Conservation (phyloP, 2,888 invertebrate genomes). For the Antitype chi region DNA sequence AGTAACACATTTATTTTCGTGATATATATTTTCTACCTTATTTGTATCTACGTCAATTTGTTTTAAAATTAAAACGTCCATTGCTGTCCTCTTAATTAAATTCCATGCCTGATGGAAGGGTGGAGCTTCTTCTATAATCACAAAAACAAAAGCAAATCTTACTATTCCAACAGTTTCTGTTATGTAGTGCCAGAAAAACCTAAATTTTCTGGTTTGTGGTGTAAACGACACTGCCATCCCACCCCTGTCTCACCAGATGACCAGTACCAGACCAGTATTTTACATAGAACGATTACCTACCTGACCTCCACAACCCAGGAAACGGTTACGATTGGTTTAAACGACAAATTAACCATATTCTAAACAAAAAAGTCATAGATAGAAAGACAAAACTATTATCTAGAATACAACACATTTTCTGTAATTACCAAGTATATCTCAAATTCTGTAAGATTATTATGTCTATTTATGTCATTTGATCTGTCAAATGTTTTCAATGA, state of each 20-base stretch:
- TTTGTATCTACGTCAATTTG: conserved; percentile 5
- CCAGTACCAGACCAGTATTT: too few relatives aligned
- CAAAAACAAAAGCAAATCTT: neutral
- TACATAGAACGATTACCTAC: too few relatives aligned
- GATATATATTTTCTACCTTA: conserved; percentile 7
- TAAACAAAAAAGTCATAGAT: neutral
- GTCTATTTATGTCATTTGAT: too few relatives aligned
- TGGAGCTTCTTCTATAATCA: neutral
- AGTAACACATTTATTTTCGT: conserved; percentile 39
- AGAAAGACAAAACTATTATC: neutral
- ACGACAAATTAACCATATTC: neutral
- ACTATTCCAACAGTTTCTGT: neutral
- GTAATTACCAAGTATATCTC: too few relatives aligned
- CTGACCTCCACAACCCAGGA: too few relatives aligned
- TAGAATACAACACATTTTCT: neutral
- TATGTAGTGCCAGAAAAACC: neutral
- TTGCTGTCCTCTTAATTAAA: neutral
- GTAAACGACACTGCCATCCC: neutral
- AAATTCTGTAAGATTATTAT: too few relatives aligned
- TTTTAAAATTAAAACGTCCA: neutral
- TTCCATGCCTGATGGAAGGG: neutral
- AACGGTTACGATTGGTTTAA: neutral
- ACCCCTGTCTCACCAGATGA: too few relatives aligned
- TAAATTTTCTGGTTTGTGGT: neutral
- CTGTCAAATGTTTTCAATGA: too few relatives aligned